A percentile compares a stretch with the other conserved stretches of the same genome.
Evolutionary conservation across 2,888 invertebrate genomes (phyloP).

Genomic region (Eumacrocentrus americanus): DNA sequence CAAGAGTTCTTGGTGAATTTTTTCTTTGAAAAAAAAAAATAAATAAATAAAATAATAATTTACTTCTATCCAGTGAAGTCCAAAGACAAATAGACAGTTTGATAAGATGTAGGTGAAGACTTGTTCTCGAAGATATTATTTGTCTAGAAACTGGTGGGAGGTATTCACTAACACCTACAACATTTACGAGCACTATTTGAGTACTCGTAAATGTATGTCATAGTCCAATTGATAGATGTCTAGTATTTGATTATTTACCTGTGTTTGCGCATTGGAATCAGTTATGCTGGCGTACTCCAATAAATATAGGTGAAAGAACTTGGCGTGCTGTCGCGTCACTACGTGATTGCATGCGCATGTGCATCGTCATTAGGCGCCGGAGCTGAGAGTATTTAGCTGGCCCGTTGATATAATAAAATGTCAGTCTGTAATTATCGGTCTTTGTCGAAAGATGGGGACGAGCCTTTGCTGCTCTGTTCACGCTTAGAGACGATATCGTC

Average conservation of each 20-base stretch:
- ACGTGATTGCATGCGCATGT: conserved; percentile 38
- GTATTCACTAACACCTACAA: too few species aligned
- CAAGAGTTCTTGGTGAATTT: too few species aligned
- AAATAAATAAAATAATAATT: too few species aligned
- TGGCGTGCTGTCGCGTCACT: conserved; percentile 19
- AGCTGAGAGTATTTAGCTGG: conserved; percentile 43
- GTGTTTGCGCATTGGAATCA: conserved; percentile 24
- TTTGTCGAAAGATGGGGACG: conserved; percentile 42
- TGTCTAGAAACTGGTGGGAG: background rate
- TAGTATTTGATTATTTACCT: background rate
- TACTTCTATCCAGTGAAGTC: too few species aligned
- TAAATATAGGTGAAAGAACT: conserved; percentile 38
- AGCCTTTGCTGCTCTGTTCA: conserved; percentile 20
- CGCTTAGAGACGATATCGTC: background rate
- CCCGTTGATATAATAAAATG: conserved; percentile 35
- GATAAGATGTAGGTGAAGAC: too few species aligned
- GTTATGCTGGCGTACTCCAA: conserved; percentile 18
- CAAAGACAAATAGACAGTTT: too few species aligned
- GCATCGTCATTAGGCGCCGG: conserved; percentile 26
- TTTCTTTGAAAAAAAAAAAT: too few species aligned
- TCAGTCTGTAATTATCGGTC: conserved; percentile 44
- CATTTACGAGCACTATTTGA: too few species aligned
- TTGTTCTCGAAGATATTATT: too few species aligned
- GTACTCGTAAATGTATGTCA: background rate
- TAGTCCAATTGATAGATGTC: background rate